Evolutionary conservation across 2,888 invertebrate species (phyloP).

Genomic region (Julus scandinavius): DNA sequence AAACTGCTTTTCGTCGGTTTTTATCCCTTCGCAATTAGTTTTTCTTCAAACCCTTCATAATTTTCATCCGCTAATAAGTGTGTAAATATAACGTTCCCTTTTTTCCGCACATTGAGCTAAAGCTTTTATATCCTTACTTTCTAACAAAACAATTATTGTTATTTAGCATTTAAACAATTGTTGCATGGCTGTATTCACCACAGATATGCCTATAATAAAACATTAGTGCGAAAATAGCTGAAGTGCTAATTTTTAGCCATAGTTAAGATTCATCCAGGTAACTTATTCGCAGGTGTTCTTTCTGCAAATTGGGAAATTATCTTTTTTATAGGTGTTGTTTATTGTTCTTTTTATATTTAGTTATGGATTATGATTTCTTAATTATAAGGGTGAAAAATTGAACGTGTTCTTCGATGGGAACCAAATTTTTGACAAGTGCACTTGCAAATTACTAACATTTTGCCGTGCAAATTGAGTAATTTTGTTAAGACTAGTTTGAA

Average conservation of each 20-base stretch:
- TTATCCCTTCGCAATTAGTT: neutral
- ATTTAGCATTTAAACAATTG: slow-evolving; percentile 39
- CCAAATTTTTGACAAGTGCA: slow-evolving; percentile 21
- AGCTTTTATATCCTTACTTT: neutral
- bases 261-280: neutral
- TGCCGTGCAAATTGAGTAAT: neutral
- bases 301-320: neutral
- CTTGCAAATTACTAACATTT: neutral
- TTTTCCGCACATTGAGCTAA: slow-evolving; percentile 1
- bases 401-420: slow-evolving; percentile 11
- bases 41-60: neutral
- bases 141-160: slow-evolving; percentile 42
- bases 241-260: slow-evolving; percentile 24
- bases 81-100: slow-evolving; percentile 39
- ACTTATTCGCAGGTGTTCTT: slow-evolving; percentile 21
- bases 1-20: neutral
- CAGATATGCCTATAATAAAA: slow-evolving; percentile 34
- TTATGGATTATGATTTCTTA: slow-evolving; percentile 37
- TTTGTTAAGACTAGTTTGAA: slow-evolving; percentile 11
- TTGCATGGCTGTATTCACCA: slow-evolving; percentile 31
- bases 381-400: slow-evolving; percentile 22
- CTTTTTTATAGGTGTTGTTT: neutral
- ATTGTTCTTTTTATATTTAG: slow-evolving; percentile 31
- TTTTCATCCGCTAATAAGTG: slow-evolving; percentile 15
- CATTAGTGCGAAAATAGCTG: neutral